These are phyloP conservation scores for Nomada goodeniana DNA, from an alignment of 2,888 invertebrate species.

Conservation along the genomic window DNA sequence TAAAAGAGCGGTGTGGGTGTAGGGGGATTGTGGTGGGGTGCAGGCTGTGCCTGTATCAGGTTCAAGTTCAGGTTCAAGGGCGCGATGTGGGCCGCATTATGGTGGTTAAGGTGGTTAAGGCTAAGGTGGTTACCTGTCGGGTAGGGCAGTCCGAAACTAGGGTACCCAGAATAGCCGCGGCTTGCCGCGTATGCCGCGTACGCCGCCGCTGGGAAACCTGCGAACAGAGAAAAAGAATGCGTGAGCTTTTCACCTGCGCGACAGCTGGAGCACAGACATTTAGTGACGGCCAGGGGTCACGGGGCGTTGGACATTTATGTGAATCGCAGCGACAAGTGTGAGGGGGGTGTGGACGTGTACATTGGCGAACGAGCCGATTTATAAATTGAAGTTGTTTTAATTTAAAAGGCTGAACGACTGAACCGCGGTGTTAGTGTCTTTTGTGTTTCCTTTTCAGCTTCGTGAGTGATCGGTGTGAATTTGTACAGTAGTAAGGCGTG, in stretches of 20 bases:
- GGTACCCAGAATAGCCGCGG: slow-evolving; percentile 98
- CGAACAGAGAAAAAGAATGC: slow-evolving; percentile 72
- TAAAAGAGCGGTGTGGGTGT: slow-evolving; percentile 87
- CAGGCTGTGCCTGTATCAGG: slow-evolving; percentile 84
- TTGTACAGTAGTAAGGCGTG: neutral
- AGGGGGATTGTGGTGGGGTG: slow-evolving; percentile 87
- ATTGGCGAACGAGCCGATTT: neutral
- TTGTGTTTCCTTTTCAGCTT: neutral
- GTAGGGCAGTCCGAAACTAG: slow-evolving; percentile 98
- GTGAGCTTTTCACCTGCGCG: slow-evolving; percentile 19
- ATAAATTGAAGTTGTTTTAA: too few species aligned
- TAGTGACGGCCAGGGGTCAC: neutral
- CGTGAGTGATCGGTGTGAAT: neutral
- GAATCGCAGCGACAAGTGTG: neutral
- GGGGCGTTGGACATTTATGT: neutral
- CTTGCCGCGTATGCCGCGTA: slow-evolving; percentile 98
- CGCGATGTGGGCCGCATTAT: slow-evolving; percentile 84
- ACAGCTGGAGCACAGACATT: neutral
- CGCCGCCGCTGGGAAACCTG: slow-evolving; percentile 97
- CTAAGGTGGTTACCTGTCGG: slow-evolving; percentile 97
- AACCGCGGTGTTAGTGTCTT: neutral
- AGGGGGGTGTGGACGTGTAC: neutral
- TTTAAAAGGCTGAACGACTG: too few species aligned
- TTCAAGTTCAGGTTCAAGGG: slow-evolving; percentile 85
- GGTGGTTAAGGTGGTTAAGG: slow-evolving; percentile 89